phyloP scores from a whole-genome alignment of 2,888 invertebrate species.

The Hypsopygia costalis region DNA sequence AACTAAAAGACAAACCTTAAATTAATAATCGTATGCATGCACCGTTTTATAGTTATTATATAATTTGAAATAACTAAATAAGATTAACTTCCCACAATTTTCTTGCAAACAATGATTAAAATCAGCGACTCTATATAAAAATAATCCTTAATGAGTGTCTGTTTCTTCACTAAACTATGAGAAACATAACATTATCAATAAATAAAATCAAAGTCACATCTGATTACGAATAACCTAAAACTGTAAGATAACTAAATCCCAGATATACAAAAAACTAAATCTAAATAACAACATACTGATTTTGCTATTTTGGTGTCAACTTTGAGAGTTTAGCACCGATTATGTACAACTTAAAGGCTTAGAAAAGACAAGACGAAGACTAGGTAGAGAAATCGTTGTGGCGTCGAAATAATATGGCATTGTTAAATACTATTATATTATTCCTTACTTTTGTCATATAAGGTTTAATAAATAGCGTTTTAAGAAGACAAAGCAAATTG shows the following conservation, averaged over 20 bases:
- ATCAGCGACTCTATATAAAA: too few relatives aligned
- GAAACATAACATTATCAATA: too few relatives aligned
- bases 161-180: too few relatives aligned
- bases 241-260: constrained; percentile 6
- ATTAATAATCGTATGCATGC: too few relatives aligned
- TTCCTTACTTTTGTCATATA: neutral
- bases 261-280: constrained; percentile 30
- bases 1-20: constrained; percentile 2
- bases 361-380: constrained; percentile 52
- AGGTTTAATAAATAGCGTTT: neutral
- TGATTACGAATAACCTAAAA: constrained; percentile 6
- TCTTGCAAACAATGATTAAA: too few relatives aligned
- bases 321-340: constrained; percentile 49
- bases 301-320: constrained; percentile 30
- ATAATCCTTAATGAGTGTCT: too few relatives aligned
- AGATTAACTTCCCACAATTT: too few relatives aligned
- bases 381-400: constrained; percentile 57
- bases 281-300: constrained; percentile 5
- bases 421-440: constrained; percentile 15
- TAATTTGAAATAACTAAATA: too few relatives aligned
- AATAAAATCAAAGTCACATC: neutral
- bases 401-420: constrained; percentile 45
- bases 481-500: neutral
- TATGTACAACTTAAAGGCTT: constrained; percentile 37
- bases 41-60: too few relatives aligned